Evolutionary conservation across 2,797 vertebrate genomes (phyloP).

Genomic region (Pseudotriccus pelzelni): DNA sequence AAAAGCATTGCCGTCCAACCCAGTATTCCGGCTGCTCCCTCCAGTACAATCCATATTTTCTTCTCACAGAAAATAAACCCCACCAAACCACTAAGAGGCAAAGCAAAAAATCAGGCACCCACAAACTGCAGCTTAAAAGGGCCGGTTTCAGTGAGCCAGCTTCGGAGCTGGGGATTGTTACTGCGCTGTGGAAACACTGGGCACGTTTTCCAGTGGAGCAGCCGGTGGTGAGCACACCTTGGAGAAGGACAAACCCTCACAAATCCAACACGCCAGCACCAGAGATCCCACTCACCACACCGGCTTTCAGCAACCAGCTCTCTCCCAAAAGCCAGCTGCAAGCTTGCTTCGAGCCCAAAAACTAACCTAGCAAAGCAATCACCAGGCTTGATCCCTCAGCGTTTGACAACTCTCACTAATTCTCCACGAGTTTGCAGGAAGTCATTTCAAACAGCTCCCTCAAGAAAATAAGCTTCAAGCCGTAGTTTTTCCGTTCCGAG

Average conservation of each 20-base stretch:
- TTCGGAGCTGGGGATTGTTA: not conserved
- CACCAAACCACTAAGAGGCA: not conserved
- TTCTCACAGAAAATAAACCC: not conserved
- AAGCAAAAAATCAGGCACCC: not conserved
- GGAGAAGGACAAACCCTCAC: not conserved
- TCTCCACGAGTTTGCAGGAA: not conserved
- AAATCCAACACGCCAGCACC: not conserved
- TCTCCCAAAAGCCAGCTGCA: not conserved
- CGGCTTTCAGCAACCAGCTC: not conserved
- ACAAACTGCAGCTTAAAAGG: not conserved
- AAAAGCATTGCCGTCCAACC: not conserved
- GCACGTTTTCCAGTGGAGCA: not conserved
- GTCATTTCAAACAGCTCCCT: constrained; percentile 24
- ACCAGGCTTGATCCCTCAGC: not conserved
- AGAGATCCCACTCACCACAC: not conserved
- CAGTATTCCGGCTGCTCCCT: not conserved
- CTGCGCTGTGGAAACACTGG: not conserved
- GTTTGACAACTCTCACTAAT: not conserved
- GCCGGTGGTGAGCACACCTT: not conserved
- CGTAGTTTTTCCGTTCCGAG: constrained; percentile 58
- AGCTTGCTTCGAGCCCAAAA: not conserved
- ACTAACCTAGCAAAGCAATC: not conserved
- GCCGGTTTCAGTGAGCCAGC: not conserved
- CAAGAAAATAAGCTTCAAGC: constrained; percentile 24
- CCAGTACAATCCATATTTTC: not conserved